Conservation (phyloP, 2,113 vertebrate genomes). For the Micromys minutus region DNA sequence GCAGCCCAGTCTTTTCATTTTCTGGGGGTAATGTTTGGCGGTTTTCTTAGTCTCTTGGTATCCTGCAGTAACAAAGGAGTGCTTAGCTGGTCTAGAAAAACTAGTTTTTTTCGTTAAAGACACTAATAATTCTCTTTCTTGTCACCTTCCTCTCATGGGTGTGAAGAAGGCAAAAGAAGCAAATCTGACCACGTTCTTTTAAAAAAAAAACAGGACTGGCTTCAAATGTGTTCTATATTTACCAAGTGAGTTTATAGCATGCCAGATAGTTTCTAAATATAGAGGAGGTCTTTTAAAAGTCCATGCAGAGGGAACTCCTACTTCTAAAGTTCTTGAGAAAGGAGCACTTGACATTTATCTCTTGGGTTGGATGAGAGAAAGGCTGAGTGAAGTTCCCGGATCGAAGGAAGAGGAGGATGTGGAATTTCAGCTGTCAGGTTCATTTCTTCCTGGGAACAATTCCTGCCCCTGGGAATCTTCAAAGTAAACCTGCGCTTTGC, state of each 20-base stretch:
- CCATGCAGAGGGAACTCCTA: background rate
- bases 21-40: background rate
- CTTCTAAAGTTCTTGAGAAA: slow-evolving; percentile 26
- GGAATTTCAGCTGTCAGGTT: background rate
- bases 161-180: background rate
- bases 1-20: background rate
- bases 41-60: slow-evolving; percentile 3
- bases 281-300: slow-evolving; percentile 20
- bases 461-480: background rate
- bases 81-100: slow-evolving; percentile 26
- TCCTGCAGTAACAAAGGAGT: background rate
- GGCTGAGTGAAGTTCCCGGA: fast-evolving
- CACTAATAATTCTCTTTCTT: background rate
- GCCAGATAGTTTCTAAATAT: slow-evolving; percentile 34
- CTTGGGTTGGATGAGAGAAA: background rate
- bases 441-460: background rate
- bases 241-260: background rate
- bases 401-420: fast-evolving
- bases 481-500: background rate
- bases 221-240: slow-evolving; percentile 19
- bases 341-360: background rate
- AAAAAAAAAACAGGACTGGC: background rate
- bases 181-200: slow-evolving; percentile 18
- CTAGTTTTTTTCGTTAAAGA: background rate
- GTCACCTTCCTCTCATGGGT: background rate